These are phyloP conservation scores for Noctua comes DNA, from an alignment of 2,888 invertebrate species.

Conservation along the genomic window DNA sequence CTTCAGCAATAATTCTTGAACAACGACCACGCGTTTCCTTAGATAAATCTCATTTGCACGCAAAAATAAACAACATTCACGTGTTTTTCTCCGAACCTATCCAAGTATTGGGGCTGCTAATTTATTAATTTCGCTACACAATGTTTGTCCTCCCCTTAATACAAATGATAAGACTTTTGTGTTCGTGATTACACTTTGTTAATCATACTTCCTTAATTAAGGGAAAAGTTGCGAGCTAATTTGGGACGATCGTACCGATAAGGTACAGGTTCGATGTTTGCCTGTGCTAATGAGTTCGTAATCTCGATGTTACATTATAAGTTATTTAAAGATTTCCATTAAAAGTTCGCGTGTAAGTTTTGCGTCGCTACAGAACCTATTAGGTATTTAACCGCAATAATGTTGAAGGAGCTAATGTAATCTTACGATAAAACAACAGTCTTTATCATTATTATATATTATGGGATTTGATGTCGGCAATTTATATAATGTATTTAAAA, in stretches of 20 bases:
- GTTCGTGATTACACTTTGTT: conserved; percentile 89
- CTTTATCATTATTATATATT: conserved; percentile 10
- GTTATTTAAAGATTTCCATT: conserved; percentile 76
- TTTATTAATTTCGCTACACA: conserved; percentile 58
- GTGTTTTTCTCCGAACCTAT: conserved; percentile 32
- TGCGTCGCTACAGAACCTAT: conserved; percentile 61
- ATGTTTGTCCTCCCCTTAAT: conserved; percentile 65
- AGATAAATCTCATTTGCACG: conserved; percentile 58
- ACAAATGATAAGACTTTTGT: conserved; percentile 88
- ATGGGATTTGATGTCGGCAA: conserved; percentile 3
- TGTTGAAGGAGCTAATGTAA: conserved; percentile 43
- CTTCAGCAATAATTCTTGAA: conserved; percentile 43
- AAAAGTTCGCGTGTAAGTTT: conserved; percentile 71
- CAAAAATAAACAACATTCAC: conserved; percentile 50
- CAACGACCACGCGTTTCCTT: conserved; percentile 57
- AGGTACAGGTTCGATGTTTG: conserved; percentile 76
- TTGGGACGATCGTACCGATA: conserved; percentile 84
- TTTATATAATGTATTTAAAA: conserved; percentile 18
- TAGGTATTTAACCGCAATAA: conserved; percentile 52
- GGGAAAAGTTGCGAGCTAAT: conserved; percentile 85
- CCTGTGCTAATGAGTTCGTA: conserved; percentile 82
- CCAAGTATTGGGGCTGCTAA: conserved; percentile 50
- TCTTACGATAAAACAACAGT: conserved; percentile 43
- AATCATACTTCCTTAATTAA: conserved; percentile 90
- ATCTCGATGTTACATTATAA: conserved; percentile 73